Evolutionary conservation across 2,888 invertebrate species (phyloP), one percentile per base, ranked within the genome.

Genomic region (Pasiphila rectangulata): DNA sequence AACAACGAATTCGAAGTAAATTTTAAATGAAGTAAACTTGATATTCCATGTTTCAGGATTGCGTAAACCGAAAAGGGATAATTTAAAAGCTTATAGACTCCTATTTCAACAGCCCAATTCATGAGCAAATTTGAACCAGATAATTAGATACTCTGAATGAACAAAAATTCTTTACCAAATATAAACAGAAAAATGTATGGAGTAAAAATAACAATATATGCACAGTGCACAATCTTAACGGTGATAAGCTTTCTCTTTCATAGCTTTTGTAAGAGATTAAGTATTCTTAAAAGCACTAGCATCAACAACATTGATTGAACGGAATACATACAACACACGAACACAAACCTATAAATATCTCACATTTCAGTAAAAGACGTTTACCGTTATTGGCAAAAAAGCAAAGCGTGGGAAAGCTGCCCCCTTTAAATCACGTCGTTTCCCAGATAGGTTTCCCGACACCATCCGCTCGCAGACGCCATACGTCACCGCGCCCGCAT

Each of bases 401-500:
- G 25, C 9, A 39, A 20, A 21, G 19, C 32, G 43, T 27, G 32
- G 40, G 32, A 48, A 46, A 32, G 29, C 41, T 34, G 34, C 39
- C 24, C 24, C 37, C 40, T 42, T 54, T 56, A 54, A 41, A 50
- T 52, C 47, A 48, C 52, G 52, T 38, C 46, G 44, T 27, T 24
- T 32, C 38, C 39, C 46, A 59, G 56, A 60, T 59, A 53, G 56
- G 52, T 59, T 41, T 51, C 58, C 51, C 57, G 55, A 51, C 49
- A 59, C 56, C 59, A 63, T 64, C 63, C 57, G 57, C 50, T 61
- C 50, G 46, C 55, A 54, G 46, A 40, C 57, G 65, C 64, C 65
- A 69, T 72, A 73, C 67, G 72, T 77, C 75, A 75, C 72, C 59
- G 67, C 63, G 67, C 59, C 67, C 71, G 69, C 76, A 76, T 79